Percentiles rank a stretch among this genome's conserved stretches.
Evolutionary conservation across 2,888 invertebrate genomes (phyloP).

Genomic region (Lapara coniferarum): DNA sequence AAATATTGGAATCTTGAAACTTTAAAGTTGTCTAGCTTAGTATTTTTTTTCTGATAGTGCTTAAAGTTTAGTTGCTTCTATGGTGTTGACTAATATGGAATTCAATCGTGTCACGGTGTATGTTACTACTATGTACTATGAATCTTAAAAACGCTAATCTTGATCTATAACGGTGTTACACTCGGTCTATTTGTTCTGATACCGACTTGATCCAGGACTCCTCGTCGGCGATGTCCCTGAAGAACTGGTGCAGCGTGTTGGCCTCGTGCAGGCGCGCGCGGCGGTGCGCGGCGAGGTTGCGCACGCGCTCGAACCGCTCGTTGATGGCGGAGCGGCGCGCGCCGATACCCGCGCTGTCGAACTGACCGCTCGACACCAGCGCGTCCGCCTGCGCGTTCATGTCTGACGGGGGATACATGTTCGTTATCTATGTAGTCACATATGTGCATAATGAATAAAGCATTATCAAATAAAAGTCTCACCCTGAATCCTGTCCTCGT

Average conservation of each 20-base stretch:
- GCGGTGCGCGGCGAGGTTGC: conserved; percentile 95
- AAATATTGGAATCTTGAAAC: not conserved
- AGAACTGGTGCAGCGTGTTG: conserved; percentile 99
- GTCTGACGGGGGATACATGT: conserved; percentile 70
- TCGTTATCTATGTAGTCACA: conserved; percentile 11
- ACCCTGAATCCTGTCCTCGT: conserved; percentile 96
- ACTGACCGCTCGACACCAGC: conserved; percentile 97
- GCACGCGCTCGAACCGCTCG: conserved; percentile 97
- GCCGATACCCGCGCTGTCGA: conserved; percentile 97
- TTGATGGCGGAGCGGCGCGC: conserved; percentile 98
- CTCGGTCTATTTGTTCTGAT: not conserved
- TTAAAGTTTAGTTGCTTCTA: too few relatives aligned
- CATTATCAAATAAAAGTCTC: conserved; percentile 28
- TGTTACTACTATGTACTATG: too few relatives aligned
- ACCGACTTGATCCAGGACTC: conserved; percentile 98
- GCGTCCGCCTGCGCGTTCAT: conserved; percentile 99
- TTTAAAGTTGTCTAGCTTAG: not conserved
- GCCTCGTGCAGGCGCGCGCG: conserved; percentile 97
- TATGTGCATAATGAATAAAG: not conserved
- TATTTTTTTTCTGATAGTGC: too few relatives aligned
- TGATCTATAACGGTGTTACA: too few relatives aligned
- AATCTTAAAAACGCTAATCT: too few relatives aligned
- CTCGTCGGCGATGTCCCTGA: conserved; percentile 99
- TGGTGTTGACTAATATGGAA: too few relatives aligned
- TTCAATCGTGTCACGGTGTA: too few relatives aligned